phyloP scores from a whole-genome alignment of 1,140 invertebrate species.

The Pogonognathellus flavescens region DNA sequence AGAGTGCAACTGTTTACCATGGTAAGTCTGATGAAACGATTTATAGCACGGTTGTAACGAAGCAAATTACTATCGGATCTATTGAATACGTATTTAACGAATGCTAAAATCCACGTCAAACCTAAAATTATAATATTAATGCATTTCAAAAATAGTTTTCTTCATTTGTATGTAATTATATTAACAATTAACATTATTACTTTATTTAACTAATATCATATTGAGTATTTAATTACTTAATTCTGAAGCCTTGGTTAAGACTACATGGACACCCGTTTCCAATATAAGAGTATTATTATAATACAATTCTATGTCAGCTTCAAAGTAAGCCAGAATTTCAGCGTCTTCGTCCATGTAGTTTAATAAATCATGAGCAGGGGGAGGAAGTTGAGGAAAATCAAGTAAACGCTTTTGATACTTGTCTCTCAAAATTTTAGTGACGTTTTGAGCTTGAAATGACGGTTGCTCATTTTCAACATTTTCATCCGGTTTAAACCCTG shows the following conservation, averaged over 20 bases:
- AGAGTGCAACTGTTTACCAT: background rate
- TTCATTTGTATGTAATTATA: too few relatives aligned
- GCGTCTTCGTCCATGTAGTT: background rate
- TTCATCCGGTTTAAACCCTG: too few relatives aligned
- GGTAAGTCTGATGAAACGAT: slow-evolving; percentile 1
- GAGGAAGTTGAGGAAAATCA: background rate
- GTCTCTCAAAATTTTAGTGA: background rate
- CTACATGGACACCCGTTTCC: background rate
- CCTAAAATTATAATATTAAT: slow-evolving; percentile 23
- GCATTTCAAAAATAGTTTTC: background rate
- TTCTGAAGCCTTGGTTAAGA: background rate
- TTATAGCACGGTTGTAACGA: background rate
- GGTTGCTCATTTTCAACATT: background rate
- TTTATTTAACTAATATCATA: background rate
- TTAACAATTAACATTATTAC: too few relatives aligned
- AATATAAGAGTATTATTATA: background rate
- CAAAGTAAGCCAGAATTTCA: slow-evolving; percentile 24
- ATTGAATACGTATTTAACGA: background rate
- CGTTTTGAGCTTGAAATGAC: background rate
- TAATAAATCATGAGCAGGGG: background rate
- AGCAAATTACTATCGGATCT: background rate
- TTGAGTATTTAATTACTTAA: background rate
- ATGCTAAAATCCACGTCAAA: background rate
- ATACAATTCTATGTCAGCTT: background rate
- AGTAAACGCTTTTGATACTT: background rate